Base-by-base conservation (phyloP, 2,888 invertebrate species). In the Cartodere bifasciata region DNA sequence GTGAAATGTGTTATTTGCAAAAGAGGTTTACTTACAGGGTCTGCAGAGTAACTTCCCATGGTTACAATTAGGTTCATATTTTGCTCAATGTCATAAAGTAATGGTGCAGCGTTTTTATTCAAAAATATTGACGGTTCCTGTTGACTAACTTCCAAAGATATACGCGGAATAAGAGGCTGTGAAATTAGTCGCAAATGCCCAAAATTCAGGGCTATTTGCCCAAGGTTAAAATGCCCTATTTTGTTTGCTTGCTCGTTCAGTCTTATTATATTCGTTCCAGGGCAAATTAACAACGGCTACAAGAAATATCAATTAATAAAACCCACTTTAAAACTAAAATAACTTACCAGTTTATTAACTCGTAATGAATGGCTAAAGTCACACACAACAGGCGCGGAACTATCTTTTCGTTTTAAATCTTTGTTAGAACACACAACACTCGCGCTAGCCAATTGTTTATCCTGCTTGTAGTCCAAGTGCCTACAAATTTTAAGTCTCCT, bases 31-130 rank as follows among this genome's bases (percentile, higher is more conserved):
- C 66, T 61, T 54, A 80, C 80, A 48, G 76, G 60, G 25, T 72
- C 67, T 50, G 88, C 75, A 37, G 65, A 67, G 34, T 76, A 73
- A 58, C 86, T 87, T 2, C 88, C 88, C 39, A 82, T 80, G 0
- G 74, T 72, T 10, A 90, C 70, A 23, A 75, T 71, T 30, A 90
- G 50, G 43, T 75, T 72, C 62, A 88, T 73, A 12, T 72, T 67
- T 55, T 88, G 87, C 43, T 79, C 75, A 39, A 87, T 66, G 0
- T 88, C 88, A 1, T 86, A 84, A 4, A 90, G 67, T 25, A 90
- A 62, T 45, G 85, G 81, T 39, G 77, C 76, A 25, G 68, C 56
- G 46, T 52, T 64, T 61, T 50, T 75, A 55, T 44, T 72, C 47
- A 46, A 63, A 56, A 45, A 67, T 53, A 70, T 34, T 40, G 46